Evolutionary conservation across 2,113 vertebrate genomes (phyloP), one percentile per base, ranked within the genome.

Genomic region (Acanthisitta chloris): DNA sequence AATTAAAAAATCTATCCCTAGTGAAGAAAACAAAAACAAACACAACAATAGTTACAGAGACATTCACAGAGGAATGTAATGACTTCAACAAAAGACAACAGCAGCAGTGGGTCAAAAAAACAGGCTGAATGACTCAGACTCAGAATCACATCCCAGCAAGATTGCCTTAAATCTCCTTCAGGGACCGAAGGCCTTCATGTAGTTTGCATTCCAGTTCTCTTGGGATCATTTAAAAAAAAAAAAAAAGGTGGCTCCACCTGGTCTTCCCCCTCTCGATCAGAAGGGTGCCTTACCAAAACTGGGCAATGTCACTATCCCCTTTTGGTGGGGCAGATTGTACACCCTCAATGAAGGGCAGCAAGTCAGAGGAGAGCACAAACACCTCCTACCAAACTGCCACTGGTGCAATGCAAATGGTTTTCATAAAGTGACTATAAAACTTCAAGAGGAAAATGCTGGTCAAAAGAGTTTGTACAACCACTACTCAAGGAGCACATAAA

Each of bases 1-100:
- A 90, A 86, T 54, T 93, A 65, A 48, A 93, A 92, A 92, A 76
- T 59, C 51, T 71, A 85, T 42, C 74, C 45, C 64, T 49, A 83
- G 45, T 49, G 72, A 93, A 65, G 52, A 80, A 95, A 94, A 62
- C 65, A 78, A 81, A 92, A 88, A 18, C 45, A 62, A 93, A 95
- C 65, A 79, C 81, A 52, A 91, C 57, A 91, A 81, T 43, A 40
- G 64, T 59, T 72, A 55, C 8, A n/a, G 43, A 84, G 59, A 40
- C 19, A n/a, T n/a, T 78, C 46, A n/a, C 81, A 86, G 51, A 90
- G 61, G 43, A 93, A 92, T n/a, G 31, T 43, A 86, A 92, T 52
- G 83, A 85, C 61, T 82, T 14, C 12, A 78, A 91, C 72, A 83
- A 90, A 91, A 94, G 69, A 77, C 71, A 90, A 83, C 4, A 74